Evolutionary conservation across 2,113 vertebrate genomes (phyloP), one percentile per base, ranked within the genome.

Genomic region (Tylochromis polylepis): DNA sequence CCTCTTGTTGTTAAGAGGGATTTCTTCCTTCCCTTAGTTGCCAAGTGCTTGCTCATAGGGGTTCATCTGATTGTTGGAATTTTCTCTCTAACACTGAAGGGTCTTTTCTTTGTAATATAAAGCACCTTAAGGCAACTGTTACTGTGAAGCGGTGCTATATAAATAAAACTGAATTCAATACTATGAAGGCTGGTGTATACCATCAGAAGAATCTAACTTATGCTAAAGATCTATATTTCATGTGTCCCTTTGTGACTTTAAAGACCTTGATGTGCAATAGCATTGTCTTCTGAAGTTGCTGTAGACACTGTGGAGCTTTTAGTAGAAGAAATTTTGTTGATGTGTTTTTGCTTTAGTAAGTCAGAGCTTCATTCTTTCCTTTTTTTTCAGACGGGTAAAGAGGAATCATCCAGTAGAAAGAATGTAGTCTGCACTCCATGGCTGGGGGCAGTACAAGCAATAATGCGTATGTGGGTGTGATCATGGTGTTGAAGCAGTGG

Each of bases 381-480:
- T 6, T 83, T 86, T 79, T 81, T 81, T 60, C 59, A 81, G 31
- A 86, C 72, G 57, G 46, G 60, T 89, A 78, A 85, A 56, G 55
- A 83, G 6, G 56, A 83, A 83, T 91, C 82, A 89, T 51, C 59
- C 60, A 51, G 86, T 22, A 80, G 79, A 83, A 67, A 41, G 36
- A 62, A 78, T 14, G 55, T 18, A 43, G 85, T 72, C 80, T 88
- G 84, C 80, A 31, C 81, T 84, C 38, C 31, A 34, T 81, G 36
- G 72, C 92, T 87, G 72, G 75, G 24, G 16, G 90, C 72, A 57
- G 70, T 83, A 87, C 78, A 85, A 88, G 81, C 62, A 84, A 58
- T 70, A 81, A 84, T 67, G 75, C 75, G 77, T 36, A 78, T 77
- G 82, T 89, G 90, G 81, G 62, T 77, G 80, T 87, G 89, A 90